These are phyloP conservation scores for Salvelinus fontinalis DNA, from an alignment of 2,113 vertebrate genomes.

Conservation along the genomic window DNA sequence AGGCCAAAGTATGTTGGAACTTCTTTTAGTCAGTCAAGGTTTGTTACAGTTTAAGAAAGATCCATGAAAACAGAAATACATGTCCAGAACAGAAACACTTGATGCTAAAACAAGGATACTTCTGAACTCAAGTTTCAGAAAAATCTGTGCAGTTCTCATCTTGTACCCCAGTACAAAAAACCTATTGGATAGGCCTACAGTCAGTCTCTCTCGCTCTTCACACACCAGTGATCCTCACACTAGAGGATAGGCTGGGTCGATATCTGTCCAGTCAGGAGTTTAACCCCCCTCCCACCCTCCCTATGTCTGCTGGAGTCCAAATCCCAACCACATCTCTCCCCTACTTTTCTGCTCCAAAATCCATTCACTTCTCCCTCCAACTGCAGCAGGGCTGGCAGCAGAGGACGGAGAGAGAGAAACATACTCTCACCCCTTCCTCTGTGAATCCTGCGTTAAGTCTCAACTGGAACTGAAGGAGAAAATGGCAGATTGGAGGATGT, in stretches of 20 bases:
- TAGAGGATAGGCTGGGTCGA: slow-evolving; percentile 27
- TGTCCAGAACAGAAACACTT: slow-evolving; percentile 63
- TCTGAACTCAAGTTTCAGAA: slow-evolving; percentile 16
- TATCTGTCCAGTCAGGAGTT: slow-evolving; percentile 25
- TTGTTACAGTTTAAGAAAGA: slow-evolving; percentile 47
- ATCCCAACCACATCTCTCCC: not conserved
- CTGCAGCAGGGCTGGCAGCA: not conserved
- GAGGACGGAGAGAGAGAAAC: not conserved
- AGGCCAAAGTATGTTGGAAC: slow-evolving; percentile 60
- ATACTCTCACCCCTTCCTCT: not conserved
- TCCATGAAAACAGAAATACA: slow-evolving; percentile 58
- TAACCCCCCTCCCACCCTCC: not conserved
- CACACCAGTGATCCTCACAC: slow-evolving; percentile 2
- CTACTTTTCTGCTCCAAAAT: not conserved
- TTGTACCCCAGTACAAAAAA: slow-evolving; percentile 40
- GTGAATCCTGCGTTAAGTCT: slow-evolving; percentile 21
- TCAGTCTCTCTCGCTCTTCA: not conserved
- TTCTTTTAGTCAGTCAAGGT: slow-evolving; percentile 59
- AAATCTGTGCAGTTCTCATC: slow-evolving; percentile 49
- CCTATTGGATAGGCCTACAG: slow-evolving; percentile 4
- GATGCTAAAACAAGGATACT: slow-evolving; percentile 64
- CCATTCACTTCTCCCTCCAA: slow-evolving; percentile 3
- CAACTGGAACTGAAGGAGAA: slow-evolving; percentile 34
- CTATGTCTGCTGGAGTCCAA: not conserved
- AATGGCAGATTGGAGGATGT: slow-evolving; percentile 34